These are phyloP conservation scores for Hippocampus abdominalis DNA, from an alignment of 2,113 vertebrate species.

Conservation along the genomic window DNA sequence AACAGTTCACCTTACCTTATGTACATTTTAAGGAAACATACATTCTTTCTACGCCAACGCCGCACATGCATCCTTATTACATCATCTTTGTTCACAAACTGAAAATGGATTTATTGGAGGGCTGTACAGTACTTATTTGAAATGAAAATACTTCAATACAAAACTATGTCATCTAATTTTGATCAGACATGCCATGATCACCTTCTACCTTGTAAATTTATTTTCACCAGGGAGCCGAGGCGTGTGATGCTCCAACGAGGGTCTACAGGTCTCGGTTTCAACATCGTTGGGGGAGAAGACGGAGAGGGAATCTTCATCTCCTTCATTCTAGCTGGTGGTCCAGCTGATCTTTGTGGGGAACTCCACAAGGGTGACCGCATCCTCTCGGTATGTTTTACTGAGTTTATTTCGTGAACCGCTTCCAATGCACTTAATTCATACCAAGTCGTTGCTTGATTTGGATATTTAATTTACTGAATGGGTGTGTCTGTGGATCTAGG, in stretches of 20 bases:
- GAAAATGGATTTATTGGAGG: no score
- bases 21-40: no score
- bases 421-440: not conserved
- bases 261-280: constrained; percentile 94
- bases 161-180: not conserved
- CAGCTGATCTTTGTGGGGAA: constrained; percentile 95
- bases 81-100: no score
- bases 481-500: constrained; percentile 62
- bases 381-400: constrained; percentile 80
- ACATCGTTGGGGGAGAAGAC: constrained; percentile 97
- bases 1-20: no score
- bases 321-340: constrained; percentile 94
- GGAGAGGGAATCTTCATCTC: constrained; percentile 98
- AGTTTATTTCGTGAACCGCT: not conserved
- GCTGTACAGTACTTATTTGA: not conserved
- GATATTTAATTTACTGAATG: not conserved
- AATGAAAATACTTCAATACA: not conserved
- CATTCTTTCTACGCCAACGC: no score
- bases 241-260: constrained; percentile 90
- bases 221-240: constrained; percentile 80
- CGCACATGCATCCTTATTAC: no score
- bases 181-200: not conserved
- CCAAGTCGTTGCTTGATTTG: not conserved
- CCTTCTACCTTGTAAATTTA: constrained; percentile 9
- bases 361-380: constrained; percentile 94